Evolutionary conservation across 2,113 vertebrate species (phyloP).

Genomic region (Alethe castanea): DNA sequence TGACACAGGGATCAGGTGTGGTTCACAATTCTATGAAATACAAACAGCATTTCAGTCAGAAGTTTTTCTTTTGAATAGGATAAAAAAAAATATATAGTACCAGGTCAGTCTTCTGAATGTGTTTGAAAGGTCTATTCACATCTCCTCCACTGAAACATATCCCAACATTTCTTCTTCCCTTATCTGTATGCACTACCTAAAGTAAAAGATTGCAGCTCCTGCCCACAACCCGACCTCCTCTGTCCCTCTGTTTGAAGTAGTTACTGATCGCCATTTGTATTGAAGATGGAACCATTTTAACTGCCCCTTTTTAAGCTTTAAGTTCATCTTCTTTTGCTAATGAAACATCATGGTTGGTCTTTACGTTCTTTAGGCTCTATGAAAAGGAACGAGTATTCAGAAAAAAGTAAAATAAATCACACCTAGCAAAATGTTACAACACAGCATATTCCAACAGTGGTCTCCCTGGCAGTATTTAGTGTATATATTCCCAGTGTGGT

Average conservation of each 20-base stretch:
- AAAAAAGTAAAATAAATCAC: background rate
- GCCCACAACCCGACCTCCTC: slow-evolving; percentile 74
- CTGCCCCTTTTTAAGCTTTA: slow-evolving; percentile 81
- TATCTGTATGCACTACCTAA: background rate
- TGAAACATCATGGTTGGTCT: slow-evolving; percentile 76
- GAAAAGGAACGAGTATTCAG: background rate
- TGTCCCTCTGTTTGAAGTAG: slow-evolving; percentile 56
- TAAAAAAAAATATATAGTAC: background rate
- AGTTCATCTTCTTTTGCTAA: slow-evolving; percentile 80
- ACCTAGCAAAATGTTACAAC: background rate
- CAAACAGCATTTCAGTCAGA: background rate
- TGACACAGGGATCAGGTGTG: background rate
- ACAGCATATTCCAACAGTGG: background rate
- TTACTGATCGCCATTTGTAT: slow-evolving; percentile 67
- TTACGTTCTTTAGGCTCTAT: slow-evolving; percentile 79
- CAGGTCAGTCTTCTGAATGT: background rate
- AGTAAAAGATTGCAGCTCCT: background rate
- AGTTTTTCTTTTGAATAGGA: background rate
- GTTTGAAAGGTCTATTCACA: background rate
- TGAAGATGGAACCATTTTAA: slow-evolving; percentile 76
- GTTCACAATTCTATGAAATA: background rate
- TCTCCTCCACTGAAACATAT: background rate
- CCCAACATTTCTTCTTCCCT: background rate
- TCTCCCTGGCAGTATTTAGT: background rate
- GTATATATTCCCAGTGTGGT: background rate